These are phyloP conservation scores for Merluccius polli DNA, from an alignment of 2,797 vertebrate genomes.

Conservation along the genomic window DNA sequence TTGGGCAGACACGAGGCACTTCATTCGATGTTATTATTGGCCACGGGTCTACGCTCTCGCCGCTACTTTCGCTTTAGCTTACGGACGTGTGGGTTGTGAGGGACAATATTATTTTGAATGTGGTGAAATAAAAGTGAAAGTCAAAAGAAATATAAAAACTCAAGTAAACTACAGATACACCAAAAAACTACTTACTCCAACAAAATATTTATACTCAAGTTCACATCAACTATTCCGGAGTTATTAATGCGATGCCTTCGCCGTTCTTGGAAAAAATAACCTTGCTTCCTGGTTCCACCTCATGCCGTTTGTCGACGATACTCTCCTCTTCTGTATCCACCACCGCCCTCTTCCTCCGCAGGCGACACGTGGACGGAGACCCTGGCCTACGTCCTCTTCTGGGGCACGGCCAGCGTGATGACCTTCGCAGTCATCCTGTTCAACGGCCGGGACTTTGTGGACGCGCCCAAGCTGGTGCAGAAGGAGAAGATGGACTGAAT, in stretches of 20 bases:
- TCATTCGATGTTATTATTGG: no score
- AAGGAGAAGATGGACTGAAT: conserved; percentile 99
- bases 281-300: background rate
- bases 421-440: conserved; percentile 91
- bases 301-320: background rate
- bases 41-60: no score
- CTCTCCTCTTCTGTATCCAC: background rate
- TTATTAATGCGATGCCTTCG: background rate
- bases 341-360: conserved; percentile 35
- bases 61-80: no score
- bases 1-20: no score
- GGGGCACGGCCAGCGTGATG: conserved; percentile 86
- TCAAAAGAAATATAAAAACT: no score
- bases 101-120: no score
- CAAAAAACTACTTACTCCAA: no score
- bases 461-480: conserved; percentile 89
- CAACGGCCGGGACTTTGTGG: conserved; percentile 94
- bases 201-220: no score
- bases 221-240: no score
- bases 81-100: no score
- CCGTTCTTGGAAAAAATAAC: background rate
- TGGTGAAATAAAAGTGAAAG: no score
- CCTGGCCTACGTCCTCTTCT: conserved; percentile 92
- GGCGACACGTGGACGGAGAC: conserved; percentile 96
- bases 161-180: no score